Evolutionary conservation across 2,888 invertebrate species (phyloP).

Genomic region (Caenorhabditis panamensis): DNA sequence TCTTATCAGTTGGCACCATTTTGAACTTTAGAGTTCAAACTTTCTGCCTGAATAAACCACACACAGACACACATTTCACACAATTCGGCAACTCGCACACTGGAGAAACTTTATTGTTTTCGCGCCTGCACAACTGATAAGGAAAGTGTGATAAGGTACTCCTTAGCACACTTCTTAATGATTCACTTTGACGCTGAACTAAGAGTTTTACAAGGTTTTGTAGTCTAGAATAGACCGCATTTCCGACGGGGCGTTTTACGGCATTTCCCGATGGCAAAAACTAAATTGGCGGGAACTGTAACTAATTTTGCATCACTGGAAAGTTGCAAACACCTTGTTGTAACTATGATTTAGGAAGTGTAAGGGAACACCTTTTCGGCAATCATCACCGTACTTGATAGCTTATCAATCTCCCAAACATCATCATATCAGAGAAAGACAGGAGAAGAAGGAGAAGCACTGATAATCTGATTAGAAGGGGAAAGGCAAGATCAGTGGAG

Average conservation of each 20-base stretch:
- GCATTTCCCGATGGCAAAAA: neutral
- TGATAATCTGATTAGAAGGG: slow-evolving; percentile 21
- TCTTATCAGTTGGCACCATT: slow-evolving; percentile 3
- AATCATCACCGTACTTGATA: slow-evolving; percentile 10
- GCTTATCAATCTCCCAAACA: slow-evolving; percentile 1
- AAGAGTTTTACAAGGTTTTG: neutral
- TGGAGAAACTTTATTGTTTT: slow-evolving; percentile 13
- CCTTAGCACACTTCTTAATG: neutral
- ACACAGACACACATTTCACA: slow-evolving; percentile 10
- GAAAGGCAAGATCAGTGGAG: neutral
- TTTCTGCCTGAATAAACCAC: too few relatives aligned
- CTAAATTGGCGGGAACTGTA: too few relatives aligned
- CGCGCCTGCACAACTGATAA: slow-evolving; percentile 2
- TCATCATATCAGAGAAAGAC: slow-evolving; percentile 2
- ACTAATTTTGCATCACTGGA: neutral
- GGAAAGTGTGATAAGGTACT: neutral
- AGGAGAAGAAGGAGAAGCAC: neutral
- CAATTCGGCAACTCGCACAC: neutral
- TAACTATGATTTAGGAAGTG: neutral
- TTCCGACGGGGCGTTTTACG: neutral
- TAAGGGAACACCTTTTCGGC: slow-evolving; percentile 7
- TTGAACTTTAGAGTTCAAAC: slow-evolving; percentile 3
- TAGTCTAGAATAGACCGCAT: neutral
- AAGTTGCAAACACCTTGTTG: too few relatives aligned
- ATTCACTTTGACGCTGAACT: slow-evolving; percentile 10